These are phyloP conservation scores for Beaufortia kweichowensis DNA, from an alignment of 2,113 vertebrate species.

Conservation along the genomic window DNA sequence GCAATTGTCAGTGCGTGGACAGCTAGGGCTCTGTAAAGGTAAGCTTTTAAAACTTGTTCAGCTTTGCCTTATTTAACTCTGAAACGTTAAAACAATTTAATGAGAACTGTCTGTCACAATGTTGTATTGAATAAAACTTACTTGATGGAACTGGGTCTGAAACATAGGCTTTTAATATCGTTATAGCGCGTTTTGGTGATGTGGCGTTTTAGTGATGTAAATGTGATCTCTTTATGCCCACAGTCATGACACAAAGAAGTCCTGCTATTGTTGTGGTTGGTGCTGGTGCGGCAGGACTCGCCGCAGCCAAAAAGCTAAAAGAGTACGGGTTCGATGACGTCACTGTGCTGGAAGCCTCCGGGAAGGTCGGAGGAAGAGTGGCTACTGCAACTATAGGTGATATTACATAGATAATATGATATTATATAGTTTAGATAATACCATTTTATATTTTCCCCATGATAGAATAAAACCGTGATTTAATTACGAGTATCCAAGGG, in stretches of 20 bases:
- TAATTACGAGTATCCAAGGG: background rate
- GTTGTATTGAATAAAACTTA: no score
- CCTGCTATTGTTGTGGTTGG: slow-evolving; percentile 58
- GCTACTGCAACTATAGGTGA: slow-evolving; percentile 49
- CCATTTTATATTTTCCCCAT: background rate
- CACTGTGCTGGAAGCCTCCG: slow-evolving; percentile 54
- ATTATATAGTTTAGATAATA: background rate
- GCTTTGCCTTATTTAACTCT: no score
- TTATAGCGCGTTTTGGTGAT: background rate
- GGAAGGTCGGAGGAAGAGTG: slow-evolving; percentile 53
- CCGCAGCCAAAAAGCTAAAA: slow-evolving; percentile 49
- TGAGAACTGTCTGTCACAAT: no score
- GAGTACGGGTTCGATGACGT: slow-evolving; percentile 53
- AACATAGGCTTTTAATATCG: background rate
- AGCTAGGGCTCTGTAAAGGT: no score
- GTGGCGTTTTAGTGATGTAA: background rate
- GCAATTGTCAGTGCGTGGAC: background rate
- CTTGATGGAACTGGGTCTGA: background rate
- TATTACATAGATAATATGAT: background rate
- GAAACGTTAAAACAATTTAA: no score
- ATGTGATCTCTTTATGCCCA: background rate
- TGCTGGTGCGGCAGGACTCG: slow-evolving; percentile 58
- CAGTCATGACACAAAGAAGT: slow-evolving; percentile 1
- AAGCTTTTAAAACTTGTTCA: no score
- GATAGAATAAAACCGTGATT: background rate